Base-by-base conservation (phyloP, 1,140 invertebrate genomes). In the Pseudoatta argentina region DNA sequence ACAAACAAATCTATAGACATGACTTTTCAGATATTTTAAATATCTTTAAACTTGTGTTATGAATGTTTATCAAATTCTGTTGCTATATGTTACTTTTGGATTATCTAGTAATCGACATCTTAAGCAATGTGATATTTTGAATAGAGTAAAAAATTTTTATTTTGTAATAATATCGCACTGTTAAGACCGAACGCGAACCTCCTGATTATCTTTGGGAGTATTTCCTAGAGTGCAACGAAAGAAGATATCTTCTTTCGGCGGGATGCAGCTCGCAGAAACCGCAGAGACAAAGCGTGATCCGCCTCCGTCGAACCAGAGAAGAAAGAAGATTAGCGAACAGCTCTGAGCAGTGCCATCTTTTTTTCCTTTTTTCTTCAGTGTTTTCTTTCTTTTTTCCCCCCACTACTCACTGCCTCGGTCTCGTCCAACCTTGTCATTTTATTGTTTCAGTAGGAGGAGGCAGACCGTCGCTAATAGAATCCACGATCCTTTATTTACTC, bases 391-490 rank as follows among this genome's bases (percentile, higher is more conserved):
- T 53, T 72, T 57, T 48, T 53, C 0, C 21, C 39, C 16, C 24
- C 30, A 30, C 64, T 72, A 21, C 64, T 72, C 59, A 5, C 53
- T 55, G 64, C 21, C 48, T 59, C 67, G 66, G 48, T 55, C 72
- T 67, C 27, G 69, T 77, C 71, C 85, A 27, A 59, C 81, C 61
- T 75, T 85, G 85, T 87, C 87, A 85, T 90, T 75, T 86, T 87
- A 72, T 85, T 86, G 85, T 71, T 85, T 63, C 51, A 61, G 69
- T 67, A 81, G 78, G 61, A 61, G 66, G 61, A 89, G 76, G 86
- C 86, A 88, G 72, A 88, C 34, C 64, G 87, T 85, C 86, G 90
- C 93, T 93, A 94, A 94, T 94, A 94, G 93, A 94, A 94, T 93
- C 86, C 91, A 86, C 85, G 85, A 72, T 82, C 88, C 91, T 94